phyloP scores from a whole-genome alignment of 1,140 invertebrate genomes.

The Philotrypesis tridentata region DNA sequence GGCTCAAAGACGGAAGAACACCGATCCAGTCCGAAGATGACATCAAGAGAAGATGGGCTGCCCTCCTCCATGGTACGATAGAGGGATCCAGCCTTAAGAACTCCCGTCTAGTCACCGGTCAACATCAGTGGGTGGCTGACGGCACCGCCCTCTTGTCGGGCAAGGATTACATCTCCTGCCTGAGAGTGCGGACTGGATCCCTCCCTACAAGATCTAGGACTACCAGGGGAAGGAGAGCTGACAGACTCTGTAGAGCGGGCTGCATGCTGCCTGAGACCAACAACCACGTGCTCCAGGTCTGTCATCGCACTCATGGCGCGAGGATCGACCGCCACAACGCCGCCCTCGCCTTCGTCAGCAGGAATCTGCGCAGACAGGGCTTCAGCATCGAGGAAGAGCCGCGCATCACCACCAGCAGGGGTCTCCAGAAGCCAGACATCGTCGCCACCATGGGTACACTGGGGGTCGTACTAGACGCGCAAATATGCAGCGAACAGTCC shows the following conservation, averaged over 20 bases:
- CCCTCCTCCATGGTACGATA: conserved; percentile 53
- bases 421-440: conserved; percentile 36
- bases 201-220: conserved; percentile 55
- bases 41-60: conserved; percentile 49
- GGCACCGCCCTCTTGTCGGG: conserved; percentile 46
- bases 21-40: conserved; percentile 45
- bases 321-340: conserved; percentile 28
- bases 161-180: conserved; percentile 57
- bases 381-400: conserved; percentile 27
- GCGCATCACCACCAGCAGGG: not conserved
- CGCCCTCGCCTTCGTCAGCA: not conserved
- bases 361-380: not conserved
- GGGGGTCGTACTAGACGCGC: conserved; percentile 31
- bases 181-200: conserved; percentile 56
- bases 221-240: conserved; percentile 47
- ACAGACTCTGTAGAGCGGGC: conserved; percentile 41
- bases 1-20: conserved; percentile 45
- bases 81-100: conserved; percentile 44
- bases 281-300: conserved; percentile 35
- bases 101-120: not conserved
- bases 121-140: conserved; percentile 42
- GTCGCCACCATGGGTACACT: not conserved
- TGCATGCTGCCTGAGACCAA: conserved; percentile 8
- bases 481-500: conserved; percentile 37
- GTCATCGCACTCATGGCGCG: not conserved